Base-by-base conservation (phyloP, 2,888 invertebrate genomes). In the Bugula neritina region DNA sequence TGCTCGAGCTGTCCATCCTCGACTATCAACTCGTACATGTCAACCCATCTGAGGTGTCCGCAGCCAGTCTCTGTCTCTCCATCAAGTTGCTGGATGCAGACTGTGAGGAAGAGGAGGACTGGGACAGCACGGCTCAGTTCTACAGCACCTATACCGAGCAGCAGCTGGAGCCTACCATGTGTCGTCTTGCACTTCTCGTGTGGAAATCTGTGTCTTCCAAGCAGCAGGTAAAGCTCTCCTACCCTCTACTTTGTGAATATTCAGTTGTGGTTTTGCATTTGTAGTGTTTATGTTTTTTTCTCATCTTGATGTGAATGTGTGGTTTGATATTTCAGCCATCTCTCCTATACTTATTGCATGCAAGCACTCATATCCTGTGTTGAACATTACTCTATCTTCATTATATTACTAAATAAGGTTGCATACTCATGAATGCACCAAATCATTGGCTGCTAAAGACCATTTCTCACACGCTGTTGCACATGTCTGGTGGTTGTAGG, bases 11-110 rank as follows among this genome's bases (percentile, higher is more conserved):
- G 74, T 88, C 90, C 72, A 86, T 94, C 63, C 84, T 93, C 5
- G 91, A 94, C 73, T 93, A 94, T 81, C 87, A 89, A 21, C 87
- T 94, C 87, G 89, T 90, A 27, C 84, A 86, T 74, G 88, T 90
- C 79, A 87, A 88, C 73, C 94, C 96, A 0, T 97, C 97, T 0
- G 87, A 91, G 77, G 87, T 93, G 73, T 91, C 94, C 57, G 92
- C 92, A 10, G 90, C 91, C 1, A 90, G 93, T 5, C 87, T 92
- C 72, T 92, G 90, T 81, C 86, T 94, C 13, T 88, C 93, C 1
- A 86, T 92, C 77, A 78, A 78, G 72, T 73, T 83, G 13, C 75
- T 83, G 5, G 81, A 81, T 72, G 76, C 74, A 34, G 34, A 54
- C 23, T 27, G 31, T 10, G 72, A 74, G 27, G 63, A 31, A 5